phyloP scores from a whole-genome alignment of 2,888 invertebrate genomes.

The Belgica antarctica region DNA sequence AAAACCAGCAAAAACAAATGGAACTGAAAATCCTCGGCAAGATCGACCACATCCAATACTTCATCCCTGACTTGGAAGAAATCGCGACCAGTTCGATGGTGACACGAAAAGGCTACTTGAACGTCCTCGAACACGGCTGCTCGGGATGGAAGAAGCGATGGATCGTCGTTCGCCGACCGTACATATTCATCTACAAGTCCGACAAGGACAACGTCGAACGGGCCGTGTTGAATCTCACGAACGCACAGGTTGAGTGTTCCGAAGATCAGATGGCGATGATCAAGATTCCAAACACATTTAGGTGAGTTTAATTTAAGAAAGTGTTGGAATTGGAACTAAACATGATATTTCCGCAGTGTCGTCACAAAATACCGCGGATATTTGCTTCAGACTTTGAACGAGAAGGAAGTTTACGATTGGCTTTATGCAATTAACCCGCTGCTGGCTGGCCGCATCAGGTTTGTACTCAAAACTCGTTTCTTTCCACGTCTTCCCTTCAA shows the following conservation, averaged over 20 bases:
- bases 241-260: conserved; percentile 97
- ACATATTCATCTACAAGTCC: conserved; percentile 97
- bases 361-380: conserved; percentile 97
- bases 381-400: conserved; percentile 91
- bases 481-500: no score
- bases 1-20: conserved; percentile 57
- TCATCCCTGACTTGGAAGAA: conserved; percentile 92
- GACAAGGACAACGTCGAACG: conserved; percentile 98
- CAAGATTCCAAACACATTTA: conserved; percentile 88
- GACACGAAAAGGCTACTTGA: conserved; percentile 90
- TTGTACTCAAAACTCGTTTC: no score
- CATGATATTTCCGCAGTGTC: conserved; percentile 70
- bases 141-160: conserved; percentile 98
- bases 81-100: conserved; percentile 79
- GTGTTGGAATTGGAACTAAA: background rate
- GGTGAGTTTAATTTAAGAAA: conserved; percentile 56
- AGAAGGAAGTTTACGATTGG: conserved; percentile 99
- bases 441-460: conserved; percentile 94
- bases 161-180: conserved; percentile 98
- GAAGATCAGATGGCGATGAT: conserved; percentile 97
- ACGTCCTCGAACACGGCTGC: conserved; percentile 96
- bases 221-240: conserved; percentile 94
- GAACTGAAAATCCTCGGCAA: conserved; percentile 52
- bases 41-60: conserved; percentile 65
- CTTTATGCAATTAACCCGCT: conserved; percentile 98